These are phyloP conservation scores for Anthonomus grandis DNA, from an alignment of 1,140 invertebrate species.

Conservation along the genomic window DNA sequence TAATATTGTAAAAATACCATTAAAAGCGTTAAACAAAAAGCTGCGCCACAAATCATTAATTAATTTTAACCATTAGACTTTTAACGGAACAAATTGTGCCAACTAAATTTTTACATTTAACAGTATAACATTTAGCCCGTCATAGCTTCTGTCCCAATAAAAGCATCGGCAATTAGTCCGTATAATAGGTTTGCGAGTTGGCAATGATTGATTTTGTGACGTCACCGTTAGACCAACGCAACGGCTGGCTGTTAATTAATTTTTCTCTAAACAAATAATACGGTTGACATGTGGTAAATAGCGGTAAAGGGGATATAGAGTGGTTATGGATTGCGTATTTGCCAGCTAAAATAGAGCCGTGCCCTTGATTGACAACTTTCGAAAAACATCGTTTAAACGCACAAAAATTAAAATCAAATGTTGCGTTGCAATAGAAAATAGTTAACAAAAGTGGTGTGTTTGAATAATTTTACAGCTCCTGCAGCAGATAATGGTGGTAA, in stretches of 20 bases:
- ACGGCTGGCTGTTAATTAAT: slow-evolving; percentile 29
- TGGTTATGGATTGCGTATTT: slow-evolving; percentile 13
- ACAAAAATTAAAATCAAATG: background rate
- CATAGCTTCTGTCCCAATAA: slow-evolving; percentile 7
- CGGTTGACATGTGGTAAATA: slow-evolving; percentile 5
- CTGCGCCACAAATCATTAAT: background rate
- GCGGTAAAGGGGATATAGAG: slow-evolving; percentile 9
- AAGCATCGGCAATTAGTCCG: slow-evolving; percentile 20
- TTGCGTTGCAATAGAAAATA: too few relatives aligned
- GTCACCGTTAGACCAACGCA: slow-evolving; percentile 23
- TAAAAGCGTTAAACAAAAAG: background rate
- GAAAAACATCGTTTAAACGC: background rate
- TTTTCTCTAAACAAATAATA: slow-evolving; percentile 25
- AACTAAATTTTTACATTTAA: slow-evolving; percentile 2
- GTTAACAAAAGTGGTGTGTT: too few relatives aligned
- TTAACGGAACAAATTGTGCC: too few relatives aligned
- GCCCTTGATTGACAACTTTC: slow-evolving; percentile 13
- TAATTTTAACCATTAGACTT: background rate
- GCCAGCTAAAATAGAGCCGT: slow-evolving; percentile 12
- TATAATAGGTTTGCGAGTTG: slow-evolving; percentile 28
- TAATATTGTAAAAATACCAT: too few relatives aligned
- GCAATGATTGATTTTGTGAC: slow-evolving; percentile 31
- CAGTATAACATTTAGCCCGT: background rate
- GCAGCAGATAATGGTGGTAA: too few relatives aligned
- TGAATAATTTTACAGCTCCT: too few relatives aligned